Evolutionary conservation across 1,140 invertebrate genomes (phyloP).

Genomic region (Laupala kohalensis): DNA sequence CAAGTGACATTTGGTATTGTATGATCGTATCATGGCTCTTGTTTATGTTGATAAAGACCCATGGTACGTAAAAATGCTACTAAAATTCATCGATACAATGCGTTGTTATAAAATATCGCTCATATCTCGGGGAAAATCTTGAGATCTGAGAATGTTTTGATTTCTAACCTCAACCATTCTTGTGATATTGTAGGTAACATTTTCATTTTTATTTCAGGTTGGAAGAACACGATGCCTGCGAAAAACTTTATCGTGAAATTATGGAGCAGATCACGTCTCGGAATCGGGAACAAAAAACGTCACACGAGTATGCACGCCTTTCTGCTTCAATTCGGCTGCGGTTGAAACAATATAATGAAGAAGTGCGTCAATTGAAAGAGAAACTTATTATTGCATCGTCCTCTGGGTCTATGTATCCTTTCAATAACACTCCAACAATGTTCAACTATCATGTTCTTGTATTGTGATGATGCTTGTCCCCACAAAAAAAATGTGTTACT

Average conservation of each 20-base stretch:
- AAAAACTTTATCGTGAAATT: slow-evolving; percentile 45
- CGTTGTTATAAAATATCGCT: not conserved
- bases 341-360: slow-evolving; percentile 44
- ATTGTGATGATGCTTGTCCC: no score
- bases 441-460: no score
- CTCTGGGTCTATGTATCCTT: slow-evolving; percentile 37
- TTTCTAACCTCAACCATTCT: no score
- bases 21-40: slow-evolving; percentile 6
- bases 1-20: no score
- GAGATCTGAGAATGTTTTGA: no score
- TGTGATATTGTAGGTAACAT: not conserved
- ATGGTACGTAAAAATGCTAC: not conserved
- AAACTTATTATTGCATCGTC: slow-evolving; percentile 36
- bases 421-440: no score
- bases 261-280: slow-evolving; percentile 42
- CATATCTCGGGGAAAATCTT: no score
- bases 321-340: slow-evolving; percentile 43
- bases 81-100: not conserved
- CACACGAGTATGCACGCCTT: slow-evolving; percentile 37
- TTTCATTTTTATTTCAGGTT: slow-evolving; percentile 33
- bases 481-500: no score
- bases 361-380: slow-evolving; percentile 42
- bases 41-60: slow-evolving; percentile 11
- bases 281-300: slow-evolving; percentile 34
- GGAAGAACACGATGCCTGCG: slow-evolving; percentile 48